Percentiles rank a stretch among this genome's conserved stretches.
Evolutionary conservation across 2,888 invertebrate genomes (phyloP).

Genomic region (Lymantria dispar): DNA sequence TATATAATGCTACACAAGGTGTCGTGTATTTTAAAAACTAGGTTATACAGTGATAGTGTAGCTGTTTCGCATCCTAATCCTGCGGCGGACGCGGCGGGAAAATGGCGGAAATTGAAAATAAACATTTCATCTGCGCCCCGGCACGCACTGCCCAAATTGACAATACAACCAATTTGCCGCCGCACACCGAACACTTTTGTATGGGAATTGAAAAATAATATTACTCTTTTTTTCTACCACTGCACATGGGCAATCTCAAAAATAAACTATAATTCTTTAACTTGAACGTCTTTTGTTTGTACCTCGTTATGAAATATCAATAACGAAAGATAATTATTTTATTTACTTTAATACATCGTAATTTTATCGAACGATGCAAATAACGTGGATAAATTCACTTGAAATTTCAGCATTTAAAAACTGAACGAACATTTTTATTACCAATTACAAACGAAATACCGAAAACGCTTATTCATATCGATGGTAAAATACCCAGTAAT

Average conservation of each 20-base stretch:
- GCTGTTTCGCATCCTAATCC: constrained; percentile 71
- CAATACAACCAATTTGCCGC: constrained; percentile 81
- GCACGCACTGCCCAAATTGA: constrained; percentile 83
- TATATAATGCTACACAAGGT: not conserved
- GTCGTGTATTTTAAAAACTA: constrained; percentile 31
- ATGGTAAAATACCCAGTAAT: constrained; percentile 25
- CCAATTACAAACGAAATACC: constrained; percentile 20
- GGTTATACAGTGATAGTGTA: constrained; percentile 43
- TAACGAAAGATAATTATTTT: too few relatives aligned
- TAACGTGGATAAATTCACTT: too few relatives aligned
- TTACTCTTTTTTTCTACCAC: constrained; percentile 72
- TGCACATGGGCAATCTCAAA: constrained; percentile 70
- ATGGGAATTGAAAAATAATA: constrained; percentile 82
- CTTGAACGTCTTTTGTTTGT: constrained; percentile 16
- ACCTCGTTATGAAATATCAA: too few relatives aligned
- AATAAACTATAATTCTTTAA: constrained; percentile 68
- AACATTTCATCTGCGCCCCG: constrained; percentile 79
- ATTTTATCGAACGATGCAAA: too few relatives aligned
- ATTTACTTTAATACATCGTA: too few relatives aligned
- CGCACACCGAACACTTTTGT: constrained; percentile 79
- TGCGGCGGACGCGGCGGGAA: constrained; percentile 69
- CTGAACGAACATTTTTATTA: constrained; percentile 15
- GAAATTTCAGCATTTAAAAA: too few relatives aligned
- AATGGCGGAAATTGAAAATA: constrained; percentile 82
- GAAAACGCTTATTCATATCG: constrained; percentile 25